Percentiles rank a stretch among this genome's conserved stretches.
Evolutionary conservation across 2,888 invertebrate genomes (phyloP).

Genomic region (Orgyia antiqua): DNA sequence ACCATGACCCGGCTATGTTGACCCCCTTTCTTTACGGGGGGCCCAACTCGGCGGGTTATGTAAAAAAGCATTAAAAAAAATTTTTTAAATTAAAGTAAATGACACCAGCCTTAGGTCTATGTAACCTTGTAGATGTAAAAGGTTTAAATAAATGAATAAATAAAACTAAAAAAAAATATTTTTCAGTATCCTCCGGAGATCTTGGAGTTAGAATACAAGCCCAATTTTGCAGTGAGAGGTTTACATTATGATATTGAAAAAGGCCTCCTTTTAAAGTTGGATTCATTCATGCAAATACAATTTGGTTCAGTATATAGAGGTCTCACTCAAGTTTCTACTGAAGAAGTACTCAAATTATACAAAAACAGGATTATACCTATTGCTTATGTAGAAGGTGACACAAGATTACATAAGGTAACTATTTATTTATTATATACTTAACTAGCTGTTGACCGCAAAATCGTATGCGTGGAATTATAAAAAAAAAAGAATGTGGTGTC

Average conservation of each 20-base stretch:
- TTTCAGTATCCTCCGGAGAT: constrained; percentile 93
- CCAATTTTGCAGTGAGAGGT: constrained; percentile 96
- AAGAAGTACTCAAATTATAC: constrained; percentile 91
- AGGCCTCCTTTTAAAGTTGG: constrained; percentile 94
- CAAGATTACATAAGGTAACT: constrained; percentile 83
- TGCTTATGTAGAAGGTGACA: constrained; percentile 90
- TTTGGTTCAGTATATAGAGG: constrained; percentile 95
- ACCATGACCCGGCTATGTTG: too few relatives aligned
- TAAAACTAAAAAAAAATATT: too few relatives aligned
- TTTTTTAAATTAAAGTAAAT: too few relatives aligned
- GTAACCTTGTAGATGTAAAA: too few relatives aligned
- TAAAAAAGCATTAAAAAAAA: too few relatives aligned
- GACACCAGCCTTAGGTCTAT: too few relatives aligned
- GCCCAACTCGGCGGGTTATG: too few relatives aligned
- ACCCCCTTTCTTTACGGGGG: too few relatives aligned
- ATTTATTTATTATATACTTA: constrained; percentile 2
- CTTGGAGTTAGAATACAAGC: constrained; percentile 88
- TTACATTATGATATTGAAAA: constrained; percentile 99
- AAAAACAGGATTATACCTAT: constrained; percentile 92
- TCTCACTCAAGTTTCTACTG: constrained; percentile 86
- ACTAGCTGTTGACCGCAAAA: too few relatives aligned
- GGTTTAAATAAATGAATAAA: not conserved
- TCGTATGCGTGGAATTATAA: too few relatives aligned
- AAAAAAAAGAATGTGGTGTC: too few relatives aligned
- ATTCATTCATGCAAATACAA: constrained; percentile 98